Conservation (phyloP, 2,797 vertebrate genomes). For the Avahi laniger region DNA sequence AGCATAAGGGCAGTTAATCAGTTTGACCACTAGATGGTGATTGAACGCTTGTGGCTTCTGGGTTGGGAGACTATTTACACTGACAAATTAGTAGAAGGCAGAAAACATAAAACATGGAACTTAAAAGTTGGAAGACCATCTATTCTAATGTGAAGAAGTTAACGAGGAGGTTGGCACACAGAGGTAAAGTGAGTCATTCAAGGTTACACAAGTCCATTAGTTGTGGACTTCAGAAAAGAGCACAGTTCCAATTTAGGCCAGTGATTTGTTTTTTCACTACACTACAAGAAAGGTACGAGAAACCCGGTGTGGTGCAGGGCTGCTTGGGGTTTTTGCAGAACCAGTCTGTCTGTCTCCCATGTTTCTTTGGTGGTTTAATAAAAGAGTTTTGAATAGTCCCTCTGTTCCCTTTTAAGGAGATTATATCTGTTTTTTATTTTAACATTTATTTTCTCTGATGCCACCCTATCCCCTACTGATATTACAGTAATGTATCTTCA, state of each 20-base stretch:
- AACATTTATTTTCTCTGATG: not conserved
- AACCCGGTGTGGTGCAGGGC: not conserved
- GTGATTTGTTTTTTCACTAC: not conserved
- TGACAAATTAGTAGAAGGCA: not conserved
- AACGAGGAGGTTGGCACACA: not conserved
- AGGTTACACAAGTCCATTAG: not conserved
- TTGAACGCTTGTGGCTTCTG: conserved; percentile 40
- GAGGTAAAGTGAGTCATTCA: not conserved
- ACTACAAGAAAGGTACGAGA: not conserved
- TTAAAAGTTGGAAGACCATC: not conserved
- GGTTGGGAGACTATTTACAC: not conserved
- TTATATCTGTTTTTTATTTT: not conserved
- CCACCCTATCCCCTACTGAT: not conserved
- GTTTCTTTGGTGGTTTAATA: not conserved
- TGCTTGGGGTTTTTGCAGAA: not conserved
- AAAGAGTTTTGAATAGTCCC: not conserved
- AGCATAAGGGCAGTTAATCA: conserved; percentile 28
- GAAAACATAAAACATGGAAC: not conserved
- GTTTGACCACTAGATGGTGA: conserved; percentile 68
- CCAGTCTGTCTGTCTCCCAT: not conserved
- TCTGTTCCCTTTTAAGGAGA: not conserved
- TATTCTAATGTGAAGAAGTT: not conserved
- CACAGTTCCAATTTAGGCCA: not conserved
- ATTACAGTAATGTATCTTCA: not conserved
- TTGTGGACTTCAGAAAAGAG: not conserved